Percentiles rank a stretch among this genome's conserved stretches.
Conservation (phyloP, 2,888 invertebrate genomes). For the Pherbina coryleti region DNA sequence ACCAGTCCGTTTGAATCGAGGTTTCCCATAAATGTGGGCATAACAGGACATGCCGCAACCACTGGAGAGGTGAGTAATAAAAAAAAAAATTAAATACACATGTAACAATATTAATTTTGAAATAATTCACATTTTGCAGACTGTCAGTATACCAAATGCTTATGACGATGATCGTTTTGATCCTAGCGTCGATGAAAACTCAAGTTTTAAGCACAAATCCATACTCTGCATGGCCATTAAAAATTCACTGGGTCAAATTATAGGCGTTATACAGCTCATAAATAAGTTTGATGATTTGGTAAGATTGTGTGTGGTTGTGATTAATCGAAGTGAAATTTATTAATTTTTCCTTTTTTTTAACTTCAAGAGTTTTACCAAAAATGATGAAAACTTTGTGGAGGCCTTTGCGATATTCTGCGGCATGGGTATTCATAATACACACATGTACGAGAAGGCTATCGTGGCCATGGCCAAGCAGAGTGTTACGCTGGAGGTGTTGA, state of each 20-base stretch:
- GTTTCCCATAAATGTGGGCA: constrained; percentile 95
- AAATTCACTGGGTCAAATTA: constrained; percentile 90
- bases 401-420: constrained; percentile 98
- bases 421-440: constrained; percentile 96
- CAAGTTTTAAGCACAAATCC: constrained; percentile 87
- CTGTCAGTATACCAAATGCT: constrained; percentile 90
- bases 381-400: constrained; percentile 96
- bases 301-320: constrained; percentile 44
- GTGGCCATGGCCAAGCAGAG: constrained; percentile 97
- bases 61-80: constrained; percentile 86
- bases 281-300: constrained; percentile 91
- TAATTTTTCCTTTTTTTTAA: not conserved
- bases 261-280: constrained; percentile 92
- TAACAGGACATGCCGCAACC: constrained; percentile 94
- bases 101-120: not conserved
- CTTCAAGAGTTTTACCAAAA: constrained; percentile 83
- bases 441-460: constrained; percentile 96
- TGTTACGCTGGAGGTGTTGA: constrained; percentile 91
- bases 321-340: not conserved
- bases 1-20: constrained; percentile 91
- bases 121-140: constrained; percentile 72
- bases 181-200: constrained; percentile 84
- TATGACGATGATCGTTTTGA: constrained; percentile 92
- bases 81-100: not conserved
- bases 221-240: constrained; percentile 97